Percentiles rank a stretch among this genome's conserved stretches.
Conservation (phyloP, 2,113 vertebrate species). For the Dipodomys stephensi region DNA sequence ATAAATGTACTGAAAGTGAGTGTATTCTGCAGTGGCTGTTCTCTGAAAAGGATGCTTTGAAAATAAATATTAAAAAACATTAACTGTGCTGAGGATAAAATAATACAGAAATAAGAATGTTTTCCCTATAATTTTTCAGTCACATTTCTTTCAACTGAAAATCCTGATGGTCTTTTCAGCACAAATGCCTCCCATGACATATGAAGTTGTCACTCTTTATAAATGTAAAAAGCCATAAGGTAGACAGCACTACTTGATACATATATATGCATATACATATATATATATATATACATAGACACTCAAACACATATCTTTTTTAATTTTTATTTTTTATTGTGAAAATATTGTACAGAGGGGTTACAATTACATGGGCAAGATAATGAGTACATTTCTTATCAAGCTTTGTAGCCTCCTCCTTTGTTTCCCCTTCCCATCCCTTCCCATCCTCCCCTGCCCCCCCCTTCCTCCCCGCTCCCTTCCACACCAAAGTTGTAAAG, state of each 20-base stretch:
- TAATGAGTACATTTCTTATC: too few species aligned
- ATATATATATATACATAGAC: constrained; percentile 23
- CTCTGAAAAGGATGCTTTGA: background rate
- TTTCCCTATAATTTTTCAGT: background rate
- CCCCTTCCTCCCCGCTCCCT: too few species aligned
- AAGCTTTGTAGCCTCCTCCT: too few species aligned
- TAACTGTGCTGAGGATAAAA: background rate
- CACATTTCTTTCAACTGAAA: constrained; percentile 41
- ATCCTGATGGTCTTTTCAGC: background rate
- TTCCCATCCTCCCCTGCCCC: too few species aligned
- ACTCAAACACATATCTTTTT: too few species aligned
- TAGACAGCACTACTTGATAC: background rate
- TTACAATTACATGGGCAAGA: too few species aligned
- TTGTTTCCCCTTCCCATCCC: too few species aligned
- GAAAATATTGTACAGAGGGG: too few species aligned
- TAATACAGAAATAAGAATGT: background rate
- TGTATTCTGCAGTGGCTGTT: background rate
- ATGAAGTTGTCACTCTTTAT: background rate
- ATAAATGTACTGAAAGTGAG: constrained; percentile 10
- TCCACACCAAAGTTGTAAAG: too few species aligned
- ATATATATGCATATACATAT: constrained; percentile 13
- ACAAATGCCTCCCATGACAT: background rate
- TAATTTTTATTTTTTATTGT: too few species aligned
- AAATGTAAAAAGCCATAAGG: background rate
- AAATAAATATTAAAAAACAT: constrained; percentile 37